Evolutionary conservation across 1,140 invertebrate genomes (phyloP).

Genomic region (Gyrodactylus bullatarudis): DNA sequence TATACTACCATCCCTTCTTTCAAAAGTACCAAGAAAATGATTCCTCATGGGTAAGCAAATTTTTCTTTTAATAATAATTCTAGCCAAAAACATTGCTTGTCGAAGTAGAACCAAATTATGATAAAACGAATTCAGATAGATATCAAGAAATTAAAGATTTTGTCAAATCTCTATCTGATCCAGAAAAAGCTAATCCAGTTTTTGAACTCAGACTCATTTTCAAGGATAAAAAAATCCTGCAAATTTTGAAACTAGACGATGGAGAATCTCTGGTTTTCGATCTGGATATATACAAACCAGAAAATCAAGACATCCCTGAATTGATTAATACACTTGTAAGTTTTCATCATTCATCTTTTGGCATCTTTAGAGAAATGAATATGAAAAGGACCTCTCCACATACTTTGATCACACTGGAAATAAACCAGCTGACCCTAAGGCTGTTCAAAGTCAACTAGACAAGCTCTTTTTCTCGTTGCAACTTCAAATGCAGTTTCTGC

Average conservation of each 20-base stretch:
- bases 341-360: background rate
- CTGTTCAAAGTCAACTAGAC: background rate
- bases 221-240: background rate
- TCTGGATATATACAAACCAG: slow-evolving; percentile 3
- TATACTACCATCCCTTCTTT: slow-evolving; percentile 4
- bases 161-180: background rate
- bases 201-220: slow-evolving; percentile 1
- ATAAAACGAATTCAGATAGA: slow-evolving; percentile 2
- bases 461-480: background rate
- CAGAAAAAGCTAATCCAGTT: background rate
- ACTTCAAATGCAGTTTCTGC: slow-evolving; percentile 5
- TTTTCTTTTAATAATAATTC: background rate
- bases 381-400: background rate
- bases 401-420: background rate
- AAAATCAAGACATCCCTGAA: slow-evolving; percentile 5
- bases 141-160: background rate
- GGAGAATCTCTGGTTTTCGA: slow-evolving; percentile 1
- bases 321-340: slow-evolving; percentile 1
- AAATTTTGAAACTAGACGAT: background rate
- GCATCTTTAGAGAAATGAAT: background rate
- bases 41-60: background rate
- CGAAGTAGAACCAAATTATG: slow-evolving; percentile 5
- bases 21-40: background rate
- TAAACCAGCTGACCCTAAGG: background rate
- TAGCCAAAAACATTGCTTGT: background rate